Conservation (phyloP, 2,888 invertebrate genomes). For the Caenorhabditis sp. region DNA sequence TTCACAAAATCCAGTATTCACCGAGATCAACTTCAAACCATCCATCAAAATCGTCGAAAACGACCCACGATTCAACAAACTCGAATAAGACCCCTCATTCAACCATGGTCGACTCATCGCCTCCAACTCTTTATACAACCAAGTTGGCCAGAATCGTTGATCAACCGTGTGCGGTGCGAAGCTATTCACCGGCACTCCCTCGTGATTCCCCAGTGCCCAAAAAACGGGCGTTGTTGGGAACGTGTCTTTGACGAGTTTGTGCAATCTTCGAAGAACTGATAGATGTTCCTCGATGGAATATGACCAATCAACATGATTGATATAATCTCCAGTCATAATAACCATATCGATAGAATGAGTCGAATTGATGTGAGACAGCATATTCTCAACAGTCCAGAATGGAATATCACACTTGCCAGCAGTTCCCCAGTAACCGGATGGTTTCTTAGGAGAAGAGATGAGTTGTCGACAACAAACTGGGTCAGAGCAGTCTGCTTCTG, state of each 20-base stretch:
- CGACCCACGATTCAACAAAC: conserved; percentile 77
- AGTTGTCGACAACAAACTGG: conserved; percentile 84
- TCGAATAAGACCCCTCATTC: conserved; percentile 71
- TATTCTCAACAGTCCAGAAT: conserved; percentile 87
- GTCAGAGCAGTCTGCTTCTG: conserved; percentile 91
- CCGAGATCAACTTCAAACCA: conserved; percentile 63
- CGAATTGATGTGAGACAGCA: conserved; percentile 76
- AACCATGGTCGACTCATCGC: conserved; percentile 84
- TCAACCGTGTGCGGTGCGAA: conserved; percentile 73
- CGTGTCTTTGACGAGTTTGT: conserved; percentile 56
- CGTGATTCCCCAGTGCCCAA: conserved; percentile 94
- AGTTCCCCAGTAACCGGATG: conserved; percentile 93
- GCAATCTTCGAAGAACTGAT: conserved; percentile 33
- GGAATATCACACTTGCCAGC: conserved; percentile 94
- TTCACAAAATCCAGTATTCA: conserved; percentile 72
- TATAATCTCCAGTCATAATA: conserved; percentile 93
- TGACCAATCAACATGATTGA: conserved; percentile 93
- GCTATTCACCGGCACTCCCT: conserved; percentile 74
- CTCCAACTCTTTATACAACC: conserved; percentile 82
- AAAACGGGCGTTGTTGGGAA: conserved; percentile 88
- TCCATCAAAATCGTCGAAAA: conserved; percentile 78
- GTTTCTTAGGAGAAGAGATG: conserved; percentile 16
- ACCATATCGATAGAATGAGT: conserved; percentile 76
- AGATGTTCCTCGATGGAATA: conserved; percentile 75
- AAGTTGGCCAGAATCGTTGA: conserved; percentile 76